Evolutionary conservation across 2,888 invertebrate species (phyloP).

Genomic region (Apodemia mormo): DNA sequence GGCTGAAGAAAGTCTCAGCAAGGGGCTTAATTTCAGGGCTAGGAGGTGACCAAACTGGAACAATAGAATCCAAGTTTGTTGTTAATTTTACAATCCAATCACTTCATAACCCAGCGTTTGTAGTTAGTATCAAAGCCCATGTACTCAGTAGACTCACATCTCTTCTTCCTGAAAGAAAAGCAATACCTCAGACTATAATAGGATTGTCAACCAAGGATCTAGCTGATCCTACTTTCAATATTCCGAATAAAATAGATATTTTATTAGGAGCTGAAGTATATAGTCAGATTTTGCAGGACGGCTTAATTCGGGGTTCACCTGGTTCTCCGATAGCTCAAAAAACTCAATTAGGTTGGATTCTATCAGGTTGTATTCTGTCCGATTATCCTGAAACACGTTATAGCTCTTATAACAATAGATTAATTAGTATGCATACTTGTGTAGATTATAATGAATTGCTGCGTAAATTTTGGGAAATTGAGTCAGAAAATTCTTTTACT

Average conservation of each 20-base stretch:
- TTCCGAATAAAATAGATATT: slow-evolving; percentile 12
- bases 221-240: slow-evolving; percentile 8
- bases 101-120: neutral
- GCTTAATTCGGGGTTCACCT: slow-evolving; percentile 29
- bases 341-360: slow-evolving; percentile 39
- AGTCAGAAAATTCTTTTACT: slow-evolving; percentile 23
- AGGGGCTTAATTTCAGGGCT: slow-evolving; percentile 17
- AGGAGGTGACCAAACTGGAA: slow-evolving; percentile 16
- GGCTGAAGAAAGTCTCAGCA: slow-evolving; percentile 16
- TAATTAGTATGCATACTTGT: slow-evolving; percentile 23
- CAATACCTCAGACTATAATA: neutral
- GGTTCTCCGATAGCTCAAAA: slow-evolving; percentile 35
- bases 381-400: neutral
- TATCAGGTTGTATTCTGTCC: slow-evolving; percentile 33
- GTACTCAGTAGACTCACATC: slow-evolving; percentile 6
- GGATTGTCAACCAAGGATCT: neutral
- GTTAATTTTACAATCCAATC: slow-evolving; percentile 4
- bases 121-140: neutral
- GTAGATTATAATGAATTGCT: slow-evolving; percentile 28
- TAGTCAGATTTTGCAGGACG: slow-evolving; percentile 34
- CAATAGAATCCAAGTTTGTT: slow-evolving; percentile 9
- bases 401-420: neutral
- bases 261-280: slow-evolving; percentile 32
- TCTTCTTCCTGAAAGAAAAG: slow-evolving; percentile 11
- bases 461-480: slow-evolving; percentile 33